Conservation (phyloP, 2,113 vertebrate genomes). For the Sebastes fasciatus region DNA sequence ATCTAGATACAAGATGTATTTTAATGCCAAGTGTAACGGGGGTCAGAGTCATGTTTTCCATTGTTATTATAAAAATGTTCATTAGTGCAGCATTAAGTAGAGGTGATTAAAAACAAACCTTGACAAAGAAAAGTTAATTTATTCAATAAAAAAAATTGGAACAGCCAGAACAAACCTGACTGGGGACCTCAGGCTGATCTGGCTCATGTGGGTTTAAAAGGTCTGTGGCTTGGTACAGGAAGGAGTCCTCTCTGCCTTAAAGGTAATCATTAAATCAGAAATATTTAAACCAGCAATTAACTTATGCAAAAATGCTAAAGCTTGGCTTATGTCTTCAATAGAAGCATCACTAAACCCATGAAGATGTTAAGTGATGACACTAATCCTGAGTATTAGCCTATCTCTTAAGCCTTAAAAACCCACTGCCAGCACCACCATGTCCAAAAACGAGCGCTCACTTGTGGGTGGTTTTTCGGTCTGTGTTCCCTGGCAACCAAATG, state of each 20-base stretch:
- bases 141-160: not conserved
- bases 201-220: not conserved
- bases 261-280: not conserved
- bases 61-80: no score
- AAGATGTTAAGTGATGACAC: slow-evolving; percentile 10
- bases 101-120: no score
- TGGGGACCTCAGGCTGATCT: not conserved
- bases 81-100: no score
- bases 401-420: slow-evolving; percentile 5
- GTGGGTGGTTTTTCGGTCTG: slow-evolving; percentile 32
- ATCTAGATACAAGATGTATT: no score
- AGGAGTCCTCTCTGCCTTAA: not conserved
- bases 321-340: not conserved
- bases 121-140: not conserved
- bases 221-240: not conserved
- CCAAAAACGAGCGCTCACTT: slow-evolving; percentile 51
- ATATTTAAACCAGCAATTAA: not conserved
- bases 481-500: slow-evolving; percentile 74
- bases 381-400: not conserved
- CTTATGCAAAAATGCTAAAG: not conserved
- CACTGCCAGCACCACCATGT: not conserved
- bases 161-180: not conserved
- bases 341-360: not conserved
- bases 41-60: no score
- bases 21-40: no score